Evolutionary conservation across 2,888 invertebrate genomes (phyloP).

Genomic region (Ashinkailepas kermadecensis): DNA sequence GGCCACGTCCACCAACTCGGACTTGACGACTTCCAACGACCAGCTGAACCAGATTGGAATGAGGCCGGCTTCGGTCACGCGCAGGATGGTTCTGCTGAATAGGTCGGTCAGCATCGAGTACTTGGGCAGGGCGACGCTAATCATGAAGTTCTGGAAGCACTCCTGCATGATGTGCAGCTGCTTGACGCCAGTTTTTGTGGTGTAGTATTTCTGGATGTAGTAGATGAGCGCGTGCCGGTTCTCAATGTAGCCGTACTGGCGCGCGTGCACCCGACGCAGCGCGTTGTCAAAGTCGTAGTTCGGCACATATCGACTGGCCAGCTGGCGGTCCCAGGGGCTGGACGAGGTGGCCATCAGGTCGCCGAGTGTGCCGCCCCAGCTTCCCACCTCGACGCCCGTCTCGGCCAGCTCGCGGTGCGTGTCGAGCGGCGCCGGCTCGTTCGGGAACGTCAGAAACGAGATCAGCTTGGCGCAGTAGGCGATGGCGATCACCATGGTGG

Average conservation of each 20-base stretch:
- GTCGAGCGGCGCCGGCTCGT: conserved; percentile 29
- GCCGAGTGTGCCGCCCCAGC: conserved; percentile 20
- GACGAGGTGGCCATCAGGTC: conserved; percentile 23
- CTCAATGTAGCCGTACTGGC: conserved; percentile 6
- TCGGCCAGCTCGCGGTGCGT: conserved; percentile 31
- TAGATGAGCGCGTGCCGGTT: conserved; percentile 4
- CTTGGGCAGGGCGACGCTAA: conserved; percentile 21
- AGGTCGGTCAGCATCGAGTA: conserved; percentile 17
- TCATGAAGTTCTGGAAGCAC: conserved; percentile 23
- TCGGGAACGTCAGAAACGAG: conserved; percentile 35
- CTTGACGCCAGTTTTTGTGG: neutral
- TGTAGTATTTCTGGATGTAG: conserved; percentile 22
- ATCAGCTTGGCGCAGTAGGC: conserved; percentile 35
- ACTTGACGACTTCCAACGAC: conserved; percentile 10
- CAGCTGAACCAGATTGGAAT: conserved; percentile 13
- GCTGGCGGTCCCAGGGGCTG: conserved; percentile 23
- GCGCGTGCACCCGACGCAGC: neutral
- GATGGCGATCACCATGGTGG: conserved; percentile 29
- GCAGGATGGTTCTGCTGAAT: neutral
- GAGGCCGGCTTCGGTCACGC: neutral
- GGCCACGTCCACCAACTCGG: neutral
- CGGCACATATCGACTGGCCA: conserved; percentile 20
- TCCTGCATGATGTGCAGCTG: conserved; percentile 15
- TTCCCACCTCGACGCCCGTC: conserved; percentile 29
- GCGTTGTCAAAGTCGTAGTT: conserved; percentile 11